phyloP scores from a whole-genome alignment of 2,888 invertebrate genomes.

The Trachelus iudaicus region DNA sequence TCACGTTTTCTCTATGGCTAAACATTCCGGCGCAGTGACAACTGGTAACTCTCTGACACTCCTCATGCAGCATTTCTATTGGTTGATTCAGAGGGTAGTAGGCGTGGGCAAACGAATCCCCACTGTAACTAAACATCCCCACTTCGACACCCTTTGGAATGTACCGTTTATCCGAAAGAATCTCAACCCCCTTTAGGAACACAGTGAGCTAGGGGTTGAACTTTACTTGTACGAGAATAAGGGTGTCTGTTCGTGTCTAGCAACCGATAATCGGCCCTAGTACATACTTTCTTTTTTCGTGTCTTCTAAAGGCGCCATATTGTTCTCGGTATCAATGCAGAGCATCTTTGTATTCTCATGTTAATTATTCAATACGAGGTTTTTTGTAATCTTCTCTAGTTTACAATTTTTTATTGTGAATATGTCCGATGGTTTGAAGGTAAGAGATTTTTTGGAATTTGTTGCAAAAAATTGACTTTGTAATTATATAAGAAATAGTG shows the following conservation, averaged over 20 bases:
- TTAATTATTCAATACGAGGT: neutral
- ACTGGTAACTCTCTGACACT: slow-evolving; percentile 42
- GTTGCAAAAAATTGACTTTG: neutral
- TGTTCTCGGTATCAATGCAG: neutral
- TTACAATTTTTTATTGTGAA: too few species aligned
- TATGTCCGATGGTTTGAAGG: too few species aligned
- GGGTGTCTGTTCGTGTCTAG: slow-evolving; percentile 45
- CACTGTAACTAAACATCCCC: slow-evolving; percentile 37
- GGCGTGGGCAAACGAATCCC: slow-evolving; percentile 44
- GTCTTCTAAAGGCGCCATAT: neutral
- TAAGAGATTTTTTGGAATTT: too few species aligned
- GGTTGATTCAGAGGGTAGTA: slow-evolving; percentile 46
- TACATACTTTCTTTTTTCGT: neutral
- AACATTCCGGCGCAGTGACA: slow-evolving; percentile 38
- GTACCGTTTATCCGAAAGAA: slow-evolving; percentile 44
- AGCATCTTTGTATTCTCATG: neutral
- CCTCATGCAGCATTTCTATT: slow-evolving; percentile 36
- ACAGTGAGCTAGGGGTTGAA: neutral
- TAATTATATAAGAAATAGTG: neutral
- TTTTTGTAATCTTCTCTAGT: neutral
- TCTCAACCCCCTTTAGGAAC: slow-evolving; percentile 16
- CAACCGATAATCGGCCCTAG: slow-evolving; percentile 53
- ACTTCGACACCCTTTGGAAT: slow-evolving; percentile 33
- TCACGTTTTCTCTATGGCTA: slow-evolving; percentile 18
- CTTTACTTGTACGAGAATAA: slow-evolving; percentile 19